Percentiles rank a stretch among this genome's conserved stretches.
Conservation (phyloP, 2,888 invertebrate genomes). For the Agrochola circellaris region DNA sequence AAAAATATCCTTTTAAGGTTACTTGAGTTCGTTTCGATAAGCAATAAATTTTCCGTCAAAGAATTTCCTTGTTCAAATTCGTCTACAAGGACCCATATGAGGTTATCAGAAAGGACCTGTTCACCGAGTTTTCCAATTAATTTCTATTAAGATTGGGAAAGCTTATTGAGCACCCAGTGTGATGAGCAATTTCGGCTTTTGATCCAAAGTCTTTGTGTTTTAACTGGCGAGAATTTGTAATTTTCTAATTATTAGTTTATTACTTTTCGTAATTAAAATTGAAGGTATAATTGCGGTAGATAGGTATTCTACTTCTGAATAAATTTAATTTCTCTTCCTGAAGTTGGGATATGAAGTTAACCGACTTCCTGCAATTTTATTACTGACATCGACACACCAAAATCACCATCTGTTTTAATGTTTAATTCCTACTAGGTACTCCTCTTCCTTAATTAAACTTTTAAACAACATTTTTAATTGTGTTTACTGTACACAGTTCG, state of each 20-base stretch:
- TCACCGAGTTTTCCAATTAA: slow-evolving; percentile 42
- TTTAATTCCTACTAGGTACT: background rate
- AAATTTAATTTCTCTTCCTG: background rate
- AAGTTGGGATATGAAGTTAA: slow-evolving; percentile 1
- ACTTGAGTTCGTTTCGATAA: slow-evolving; percentile 39
- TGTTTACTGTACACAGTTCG: slow-evolving; percentile 11
- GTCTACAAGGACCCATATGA: slow-evolving; percentile 48
- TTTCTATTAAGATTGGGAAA: slow-evolving; percentile 20
- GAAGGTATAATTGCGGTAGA: background rate
- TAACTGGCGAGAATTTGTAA: background rate
- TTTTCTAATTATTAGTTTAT: background rate
- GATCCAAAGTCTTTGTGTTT: slow-evolving; percentile 1
- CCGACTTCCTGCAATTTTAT: slow-evolving; percentile 33
- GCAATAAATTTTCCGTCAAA: slow-evolving; percentile 24
- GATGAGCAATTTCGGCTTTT: slow-evolving; percentile 7
- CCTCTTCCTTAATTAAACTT: slow-evolving; percentile 22
- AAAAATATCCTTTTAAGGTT: slow-evolving; percentile 32
- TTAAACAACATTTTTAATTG: slow-evolving; percentile 28
- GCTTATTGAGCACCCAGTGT: slow-evolving; percentile 3
- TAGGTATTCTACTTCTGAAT: background rate
- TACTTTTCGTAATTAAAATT: background rate
- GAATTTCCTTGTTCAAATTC: slow-evolving; percentile 45
- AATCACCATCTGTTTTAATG: slow-evolving; percentile 24
- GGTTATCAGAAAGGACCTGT: slow-evolving; percentile 30
- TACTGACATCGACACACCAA: slow-evolving; percentile 11